Conservation (phyloP, 2,888 invertebrate genomes). For the Iphiclides podalirius region DNA sequence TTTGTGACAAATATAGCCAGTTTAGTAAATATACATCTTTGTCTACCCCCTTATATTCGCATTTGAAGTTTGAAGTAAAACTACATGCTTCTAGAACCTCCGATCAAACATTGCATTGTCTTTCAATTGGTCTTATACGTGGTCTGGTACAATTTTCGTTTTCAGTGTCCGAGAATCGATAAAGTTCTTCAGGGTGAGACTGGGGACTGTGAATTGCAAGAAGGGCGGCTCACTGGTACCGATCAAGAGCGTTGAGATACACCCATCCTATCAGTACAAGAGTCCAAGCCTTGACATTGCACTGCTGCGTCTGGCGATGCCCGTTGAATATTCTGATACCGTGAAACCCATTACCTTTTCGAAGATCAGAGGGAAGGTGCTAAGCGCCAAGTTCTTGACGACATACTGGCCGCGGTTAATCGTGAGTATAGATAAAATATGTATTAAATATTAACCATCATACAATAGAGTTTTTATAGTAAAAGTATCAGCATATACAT, state of each 20-base stretch:
- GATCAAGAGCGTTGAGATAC: slow-evolving; percentile 47
- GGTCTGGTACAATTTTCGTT: too few relatives aligned
- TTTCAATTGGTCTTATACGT: too few relatives aligned
- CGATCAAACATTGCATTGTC: background rate
- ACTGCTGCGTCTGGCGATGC: slow-evolving; percentile 43
- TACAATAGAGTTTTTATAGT: too few relatives aligned
- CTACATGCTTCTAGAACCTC: background rate
- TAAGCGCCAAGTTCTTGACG: slow-evolving; percentile 53
- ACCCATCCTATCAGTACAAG: slow-evolving; percentile 44
- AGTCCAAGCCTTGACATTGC: slow-evolving; percentile 53
- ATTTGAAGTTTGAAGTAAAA: too few relatives aligned
- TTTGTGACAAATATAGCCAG: too few relatives aligned
- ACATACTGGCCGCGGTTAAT: slow-evolving; percentile 66
- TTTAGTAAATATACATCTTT: too few relatives aligned
- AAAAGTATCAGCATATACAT: too few relatives aligned
- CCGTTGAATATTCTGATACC: slow-evolving; percentile 34
- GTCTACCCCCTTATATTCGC: too few relatives aligned
- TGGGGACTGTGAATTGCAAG: slow-evolving; percentile 64
- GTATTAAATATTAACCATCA: too few relatives aligned
- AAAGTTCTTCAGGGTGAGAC: slow-evolving; percentile 51
- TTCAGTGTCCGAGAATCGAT: slow-evolving; percentile 59
- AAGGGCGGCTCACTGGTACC: slow-evolving; percentile 50
- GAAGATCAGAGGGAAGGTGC: slow-evolving; percentile 37
- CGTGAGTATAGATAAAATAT: slow-evolving; percentile 44
- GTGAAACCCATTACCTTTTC: slow-evolving; percentile 52